Base-by-base conservation (phyloP, 2,888 invertebrate genomes). In the Drosophila demipolita region DNA sequence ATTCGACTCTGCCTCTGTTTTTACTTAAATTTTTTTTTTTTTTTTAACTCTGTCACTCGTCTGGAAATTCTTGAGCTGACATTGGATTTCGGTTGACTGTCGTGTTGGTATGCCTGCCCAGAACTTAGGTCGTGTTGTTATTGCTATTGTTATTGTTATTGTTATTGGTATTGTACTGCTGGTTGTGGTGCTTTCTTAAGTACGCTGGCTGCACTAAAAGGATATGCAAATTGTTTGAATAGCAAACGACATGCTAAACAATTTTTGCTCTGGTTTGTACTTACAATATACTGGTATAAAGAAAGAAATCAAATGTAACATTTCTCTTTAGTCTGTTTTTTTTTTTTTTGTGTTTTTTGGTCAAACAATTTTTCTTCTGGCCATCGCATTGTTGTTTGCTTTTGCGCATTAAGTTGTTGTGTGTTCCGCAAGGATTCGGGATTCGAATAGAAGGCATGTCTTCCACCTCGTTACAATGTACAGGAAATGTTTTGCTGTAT, bases 191-290 rank as follows among this genome's bases (percentile, higher is more conserved):
- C 73, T 86, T 81, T 88, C 78, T 86, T 88, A 88, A 86, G 88
- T 80, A 82, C 76, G 73, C 75, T 81, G 68, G 78, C 75, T 87
- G 72, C 83, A 83, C 87, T 89, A 87, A 87, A 87, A 89, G 87
- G 87, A 87, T 87, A 87, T 89, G 87, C 87, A 87, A 87, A 87
- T 89, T 89, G 89, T 87, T 87, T 82, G 83, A 87, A 87, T 87
- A 82, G 78, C 76, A 83, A 84, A 85, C 83, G 83, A 86, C 88
- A 86, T 88, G 86, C 88, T 82, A 83, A 86, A 82, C 83, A 83
- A 87, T 83, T 83, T 76, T 72, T 72, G 53, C 62, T 60, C 62
- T 40, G 50, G 45, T 35, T 66, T 50, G 35, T 58, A 36, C 48
- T 42, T 54, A 45, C 52, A 45, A 48, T 45, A 32, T 17, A 40